phyloP scores from a whole-genome alignment of 2,113 vertebrate genomes.

The Petrocephalus zakoni region DNA sequence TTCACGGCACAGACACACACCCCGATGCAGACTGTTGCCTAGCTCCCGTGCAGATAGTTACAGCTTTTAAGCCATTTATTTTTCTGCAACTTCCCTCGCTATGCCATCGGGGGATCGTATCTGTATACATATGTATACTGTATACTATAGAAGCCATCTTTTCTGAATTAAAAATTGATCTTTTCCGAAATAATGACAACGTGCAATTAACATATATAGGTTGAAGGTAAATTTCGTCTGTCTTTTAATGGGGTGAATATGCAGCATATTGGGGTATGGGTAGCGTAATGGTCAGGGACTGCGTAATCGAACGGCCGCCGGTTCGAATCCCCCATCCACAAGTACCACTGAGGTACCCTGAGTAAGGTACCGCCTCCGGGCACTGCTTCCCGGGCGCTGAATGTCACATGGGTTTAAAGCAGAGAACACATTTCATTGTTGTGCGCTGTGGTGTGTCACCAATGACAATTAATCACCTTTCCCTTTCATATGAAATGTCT shows the following conservation, averaged over 20 bases:
- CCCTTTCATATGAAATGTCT: neutral
- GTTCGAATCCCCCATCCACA: no score
- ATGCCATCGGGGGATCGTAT: neutral
- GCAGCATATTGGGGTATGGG: neutral
- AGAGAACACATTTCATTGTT: no score
- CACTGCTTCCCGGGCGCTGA: no score
- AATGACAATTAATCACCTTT: no score
- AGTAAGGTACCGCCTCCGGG: no score
- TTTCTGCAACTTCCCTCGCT: neutral
- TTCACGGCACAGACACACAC: neutral
- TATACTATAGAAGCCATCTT: neutral
- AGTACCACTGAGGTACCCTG: no score
- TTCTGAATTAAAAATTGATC: neutral
- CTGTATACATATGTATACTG: no score
- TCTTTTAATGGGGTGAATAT: neutral
- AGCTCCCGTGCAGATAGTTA: neutral
- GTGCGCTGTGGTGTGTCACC: no score
- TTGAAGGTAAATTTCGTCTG: neutral
- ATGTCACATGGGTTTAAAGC: no score
- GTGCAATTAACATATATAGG: neutral
- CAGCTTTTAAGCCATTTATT: neutral
- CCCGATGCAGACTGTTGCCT: neutral
- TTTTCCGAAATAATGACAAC: neutral
- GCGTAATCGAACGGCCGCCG: no score
- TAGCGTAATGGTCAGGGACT: no score